Base-by-base conservation (phyloP, 2,113 vertebrate species). In the Tragulus kanchil region DNA sequence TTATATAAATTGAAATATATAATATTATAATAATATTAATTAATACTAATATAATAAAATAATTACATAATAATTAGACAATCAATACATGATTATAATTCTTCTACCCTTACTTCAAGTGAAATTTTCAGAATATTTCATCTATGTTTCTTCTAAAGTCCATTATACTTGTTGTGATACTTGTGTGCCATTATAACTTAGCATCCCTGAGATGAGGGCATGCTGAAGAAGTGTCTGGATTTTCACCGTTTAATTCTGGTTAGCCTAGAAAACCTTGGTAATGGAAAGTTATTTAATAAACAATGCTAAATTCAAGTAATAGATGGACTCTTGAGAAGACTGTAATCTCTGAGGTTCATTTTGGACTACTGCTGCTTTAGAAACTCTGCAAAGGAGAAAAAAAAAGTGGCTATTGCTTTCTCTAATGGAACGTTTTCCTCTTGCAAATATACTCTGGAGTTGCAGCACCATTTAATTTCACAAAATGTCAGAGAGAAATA, bases 381-480 rank as follows among this genome's bases (percentile, higher is more conserved):
- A 85, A 91, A 89, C 65, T 79, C 26, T 83, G 31, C 50, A 84
- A 93, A 85, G 50, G 14, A 82, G 13, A n/a, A 65, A 89, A n/a
- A 86, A 67, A 84, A 84, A 21, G 26, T 90, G 48, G 12, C 42
- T 86, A 3, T 21, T 86, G 9, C 21, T 91, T 96, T 84, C 26
- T 87, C 67, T 59, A 86, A 78, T 23, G 45, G 54, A 61, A 93
- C 48, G 21, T 73, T 87, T 86, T 71, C n/a, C 56, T 69, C 48
- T 90, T 19, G 81, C 10, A 92, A 96, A 87, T 93, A 56, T 28
- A 75, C 48, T 94, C 17, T 85, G 90, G 82, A 83, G 82, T 67
- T 84, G 3, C 26, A 87, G 75, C 48, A 93, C 26, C 26, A 89
- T 75, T 95, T 86, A 89, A 94, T 82, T 93, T 93, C 84, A 82